Evolutionary conservation across 35 echinoderm and acorn worm species (phyloP), one percentile per base, ranked within the genome.

Genomic region (Heliocidaris erythrogramma): DNA sequence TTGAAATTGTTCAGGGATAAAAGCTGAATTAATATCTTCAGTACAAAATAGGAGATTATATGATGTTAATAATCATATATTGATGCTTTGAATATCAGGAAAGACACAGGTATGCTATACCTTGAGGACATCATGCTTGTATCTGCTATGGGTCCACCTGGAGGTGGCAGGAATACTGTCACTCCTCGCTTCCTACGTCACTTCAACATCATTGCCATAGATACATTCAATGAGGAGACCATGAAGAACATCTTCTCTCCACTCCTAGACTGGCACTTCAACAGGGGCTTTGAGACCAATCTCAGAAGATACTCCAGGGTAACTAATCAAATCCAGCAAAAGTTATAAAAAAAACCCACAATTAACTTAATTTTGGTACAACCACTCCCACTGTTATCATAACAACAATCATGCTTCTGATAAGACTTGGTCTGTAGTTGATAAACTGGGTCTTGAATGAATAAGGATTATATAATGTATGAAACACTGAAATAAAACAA

Each of bases 221-320:
- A 97, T 92, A 97, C 98, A 27, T 99, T 99, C 85, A 96, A 96
- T 89, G 97, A 99, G 87, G 95, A 99, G 60, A 99, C 98, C 0
- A 99, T 99, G 98, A 99, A 97, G 95, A 97, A 96, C 49, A 99
- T 99, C 94, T 99, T 97, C 86, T 65, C 97, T 49, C 98, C 98
- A 0, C 95, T 99, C n/a, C 96, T 97, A 96, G 98, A 99, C 90
- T 99, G 98, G 98, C 97, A 99, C 94, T 99, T 99, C 61, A 95
- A 96, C 90, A 93, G 95, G 48, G 98, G 97, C 30, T 99, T 99
- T 91, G 94, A 97, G 89, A 95, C 96, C 27, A 95, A 91, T 85
- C 94, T 97, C 42, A 97, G 95, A 91, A 88, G 96, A 30, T 99
- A 96, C 88, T 97, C 98, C 42, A 96, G 98, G 95, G 98, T 99